Evolutionary conservation across 1,140 invertebrate genomes (phyloP), one percentile per base, ranked within the genome.

Genomic region (Hyles vespertilio): DNA sequence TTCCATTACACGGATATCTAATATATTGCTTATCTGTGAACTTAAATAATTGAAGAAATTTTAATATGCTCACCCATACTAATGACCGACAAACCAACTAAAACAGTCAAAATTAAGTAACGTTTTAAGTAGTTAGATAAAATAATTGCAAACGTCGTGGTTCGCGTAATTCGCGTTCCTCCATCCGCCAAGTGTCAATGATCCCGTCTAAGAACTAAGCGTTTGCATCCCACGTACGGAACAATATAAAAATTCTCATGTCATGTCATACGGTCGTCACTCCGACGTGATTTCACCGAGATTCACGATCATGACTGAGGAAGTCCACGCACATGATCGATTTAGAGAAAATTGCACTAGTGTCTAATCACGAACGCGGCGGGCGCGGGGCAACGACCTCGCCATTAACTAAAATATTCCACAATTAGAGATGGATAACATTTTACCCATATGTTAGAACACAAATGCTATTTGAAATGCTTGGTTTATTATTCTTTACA

Each of bases 161-260:
- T 40, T 49, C 50, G 53, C 54, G 43, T 57, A 57, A 54, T 64
- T 52, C 54, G 40, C 54, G 62, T 64, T 64, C 44, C 56, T 32
- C 33, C 52, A 57, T 57, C 59, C 55, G 63, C 63, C 58, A 58
- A 65, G 58, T 65, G 63, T 65, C 63, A 65, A 59, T 65, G 63
- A 51, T 57, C 63, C 46, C 63, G 51, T 40, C 36, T 22, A 40
- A 40, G 36, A 40, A 40, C 36, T 40, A 5, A 5, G 36, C 36
- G 4, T 40, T 40, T 51, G 50, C 50, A 51, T 34, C 32, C 36
- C 40, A 44, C 36, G 52, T 45, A 45, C 2, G 12, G 46, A 48
- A 11, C 43, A 54, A 43, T 54, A 11, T 4, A 48, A 48, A 48
- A 10, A 48, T 48, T 48, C 46, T 8, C 46, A 11, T 48, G 46